Base-by-base conservation (phyloP, 1,140 invertebrate species). In the Arctopsyche grandis region DNA sequence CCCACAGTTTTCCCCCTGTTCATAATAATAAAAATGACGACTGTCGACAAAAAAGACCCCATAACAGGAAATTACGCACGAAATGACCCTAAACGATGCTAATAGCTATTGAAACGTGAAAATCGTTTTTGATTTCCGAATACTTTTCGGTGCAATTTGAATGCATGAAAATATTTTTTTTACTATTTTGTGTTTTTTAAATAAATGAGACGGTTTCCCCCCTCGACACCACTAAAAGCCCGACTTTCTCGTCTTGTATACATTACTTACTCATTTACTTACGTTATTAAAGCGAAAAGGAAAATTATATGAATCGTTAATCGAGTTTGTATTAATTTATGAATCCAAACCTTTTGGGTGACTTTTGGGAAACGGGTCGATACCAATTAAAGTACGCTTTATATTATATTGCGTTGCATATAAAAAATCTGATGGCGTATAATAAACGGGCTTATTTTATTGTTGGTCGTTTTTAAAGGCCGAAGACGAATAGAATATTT, bases 381-480 rank as follows among this genome's bases (percentile, higher is more conserved):
- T 16, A 16, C 10, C 48, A 52, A 52, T 52, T 52, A 52, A 52
- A 52, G 16, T 52, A 4, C 16, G 48, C 12, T 52, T 52, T 52
- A 52, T 52, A n/a, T n/a, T n/a, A 52, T 52, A 52, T 52, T 14
- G 10, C 10, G 16, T 52, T 52, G 16, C 16, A 52, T 52, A 16
- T 52, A 52, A 52, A 52, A 52, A 52, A 52, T 16, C 10, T 16
- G 48, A 38, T 38, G 7, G 29, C 29, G 29, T 38, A 7, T 38
- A 38, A 38, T 52, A 52, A 52, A 52, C 48, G 10, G 48, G 16
- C 46, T 56, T 19, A 56, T 9, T 74, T 74, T 74, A 74, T 52
- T 19, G 38, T 38, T 16, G n/a, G 19, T 14, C 44, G 46, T 5
- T 70, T 48, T 24, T 38, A 9, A 38, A 46, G 22, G 12, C 24